Conservation (phyloP, 2,113 vertebrate genomes). For the Callionymus lyra region DNA sequence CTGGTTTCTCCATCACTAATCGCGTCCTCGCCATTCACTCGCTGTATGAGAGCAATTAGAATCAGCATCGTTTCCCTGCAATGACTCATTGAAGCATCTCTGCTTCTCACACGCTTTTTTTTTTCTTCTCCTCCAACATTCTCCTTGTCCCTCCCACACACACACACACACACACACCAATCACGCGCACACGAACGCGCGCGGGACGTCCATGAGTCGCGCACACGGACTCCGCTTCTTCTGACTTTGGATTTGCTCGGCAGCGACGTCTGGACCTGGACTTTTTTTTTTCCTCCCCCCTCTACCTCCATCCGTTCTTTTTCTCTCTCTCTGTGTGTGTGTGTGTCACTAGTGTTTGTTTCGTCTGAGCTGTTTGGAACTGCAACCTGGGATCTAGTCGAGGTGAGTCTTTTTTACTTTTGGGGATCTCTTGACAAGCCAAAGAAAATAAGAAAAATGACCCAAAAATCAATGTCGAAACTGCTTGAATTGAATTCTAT, state of each 20-base stretch:
- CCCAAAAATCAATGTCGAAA: no score
- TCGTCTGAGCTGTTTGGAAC: no score
- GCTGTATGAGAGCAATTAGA: constrained; percentile 57
- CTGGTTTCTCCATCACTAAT: constrained; percentile 70
- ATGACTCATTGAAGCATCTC: constrained; percentile 60
- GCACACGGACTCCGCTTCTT: constrained; percentile 50
- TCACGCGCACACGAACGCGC: constrained; percentile 4
- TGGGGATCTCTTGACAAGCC: no score
- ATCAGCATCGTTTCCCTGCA: constrained; percentile 54
- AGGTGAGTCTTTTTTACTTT: no score
- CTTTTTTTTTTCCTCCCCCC: constrained; percentile 3
- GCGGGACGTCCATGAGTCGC: constrained; percentile 29
- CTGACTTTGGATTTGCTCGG: constrained; percentile 40
- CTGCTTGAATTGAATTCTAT: no score
- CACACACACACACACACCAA: constrained; percentile 10
- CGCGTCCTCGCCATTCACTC: constrained; percentile 54
- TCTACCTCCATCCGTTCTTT: no score
- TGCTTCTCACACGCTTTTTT: constrained; percentile 43
- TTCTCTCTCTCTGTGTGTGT: no score
- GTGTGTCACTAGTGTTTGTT: no score
- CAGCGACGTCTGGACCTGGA: constrained; percentile 26
- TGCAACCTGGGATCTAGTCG: no score
- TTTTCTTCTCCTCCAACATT: constrained; percentile 4
- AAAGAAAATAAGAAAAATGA: no score
- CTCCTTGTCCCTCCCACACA: background rate